Base-by-base conservation (phyloP, 1,140 invertebrate species). In the Archivesica marissinica region DNA sequence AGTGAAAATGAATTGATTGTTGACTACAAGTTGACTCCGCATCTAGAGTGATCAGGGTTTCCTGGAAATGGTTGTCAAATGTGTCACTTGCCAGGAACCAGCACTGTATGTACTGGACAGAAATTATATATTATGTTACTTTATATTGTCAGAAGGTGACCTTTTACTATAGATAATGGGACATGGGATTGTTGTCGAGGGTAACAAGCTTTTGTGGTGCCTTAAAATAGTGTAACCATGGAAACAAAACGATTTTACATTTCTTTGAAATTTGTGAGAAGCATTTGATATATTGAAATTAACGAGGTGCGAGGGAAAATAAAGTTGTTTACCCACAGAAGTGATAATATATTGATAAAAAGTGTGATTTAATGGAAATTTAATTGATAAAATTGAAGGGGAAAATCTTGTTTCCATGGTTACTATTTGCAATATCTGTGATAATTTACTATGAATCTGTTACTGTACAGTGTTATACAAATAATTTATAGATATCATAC, bases 371-470 rank as follows among this genome's bases (percentile, higher is more conserved):
- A 77, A 59, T 61, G 75, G 30, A 35, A 77, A 23, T 77, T 54
- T 54, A 54, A 77, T 59, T 77, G 50, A 59, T 59, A 59, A 77
- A 38, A 59, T 54, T 54, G 33, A 39, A 44, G 35, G 23, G 38
- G 47, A 28, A 78, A 78, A 25, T 11, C 28, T 64, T 78, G 59
- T 64, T 64, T 38, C 76, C 56, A 64, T 78, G 76, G 76, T 64
- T 59, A 78, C 54, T 47, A 25, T 59, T 56, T 64, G 54, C 52
- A 33, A 30, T 78, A 64, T 78, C 76, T 78, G 76, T 78, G 76
- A 78, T 78, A 78, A 59, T 78, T 78, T 78, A 61, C 54, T 44
- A 47, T 78, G 59, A 77, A 77, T 77, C 75, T 77, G 54, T 78
- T 78, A 61, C 59, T 78, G 52, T 78, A 64, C 41, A 59, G 76